phyloP scores from a whole-genome alignment of 2,888 invertebrate genomes.

The Drosophila meridionalis region DNA sequence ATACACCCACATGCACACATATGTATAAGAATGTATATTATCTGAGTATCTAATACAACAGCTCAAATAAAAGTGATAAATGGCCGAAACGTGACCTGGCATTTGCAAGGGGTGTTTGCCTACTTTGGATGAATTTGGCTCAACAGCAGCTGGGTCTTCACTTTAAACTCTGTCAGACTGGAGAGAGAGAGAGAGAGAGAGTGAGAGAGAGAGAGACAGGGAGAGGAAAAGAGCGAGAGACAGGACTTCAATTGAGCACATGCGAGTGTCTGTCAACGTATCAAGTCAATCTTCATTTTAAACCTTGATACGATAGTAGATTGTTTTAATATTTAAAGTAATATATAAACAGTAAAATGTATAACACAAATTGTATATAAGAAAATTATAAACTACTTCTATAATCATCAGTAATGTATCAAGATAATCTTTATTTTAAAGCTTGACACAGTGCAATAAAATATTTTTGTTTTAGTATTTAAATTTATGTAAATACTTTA shows the following conservation, averaged over 20 bases:
- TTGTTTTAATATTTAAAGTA: no score
- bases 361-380: neutral
- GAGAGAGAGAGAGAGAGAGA: neutral
- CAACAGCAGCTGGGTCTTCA: constrained; percentile 24
- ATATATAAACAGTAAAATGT: neutral
- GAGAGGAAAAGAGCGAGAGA: neutral
- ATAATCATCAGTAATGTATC: no score
- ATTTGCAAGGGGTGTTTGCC: constrained; percentile 46
- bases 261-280: constrained; percentile 4
- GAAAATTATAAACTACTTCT: no score
- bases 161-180: constrained; percentile 36
- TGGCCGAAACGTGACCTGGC: constrained; percentile 78
- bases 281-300: neutral
- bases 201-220: neutral
- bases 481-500: neutral
- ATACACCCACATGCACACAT: neutral
- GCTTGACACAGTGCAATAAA: no score
- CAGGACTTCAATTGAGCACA: neutral
- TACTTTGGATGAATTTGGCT: constrained; percentile 35
- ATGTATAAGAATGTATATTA: constrained; percentile 1
- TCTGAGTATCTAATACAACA: constrained; percentile 62
- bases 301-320: neutral
- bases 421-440: no score
- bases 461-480: neutral
- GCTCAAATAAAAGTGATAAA: constrained; percentile 73